Base-by-base conservation (phyloP, 2,797 vertebrate genomes). In the Darevskia nairensis region DNA sequence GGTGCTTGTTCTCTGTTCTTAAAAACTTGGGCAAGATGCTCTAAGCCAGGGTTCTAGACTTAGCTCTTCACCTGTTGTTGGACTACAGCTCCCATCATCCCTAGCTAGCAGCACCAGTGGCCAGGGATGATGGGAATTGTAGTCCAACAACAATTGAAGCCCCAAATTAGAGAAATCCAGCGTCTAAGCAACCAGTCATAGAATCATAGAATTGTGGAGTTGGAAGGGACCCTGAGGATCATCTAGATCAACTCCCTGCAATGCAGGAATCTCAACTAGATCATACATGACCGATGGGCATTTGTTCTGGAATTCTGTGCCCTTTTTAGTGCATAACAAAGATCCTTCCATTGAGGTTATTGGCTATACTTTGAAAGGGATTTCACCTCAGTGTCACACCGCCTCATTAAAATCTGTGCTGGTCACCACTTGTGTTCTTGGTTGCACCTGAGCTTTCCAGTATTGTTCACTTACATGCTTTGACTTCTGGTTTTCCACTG, bases 341-440 rank as follows among this genome's bases (percentile, higher is more conserved):
- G 82, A 0, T 0, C 46, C 39, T 79, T 71, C n/a, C 81, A 72
- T 69, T 0, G 71, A 80, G 66, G 86, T 89, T 35, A 90, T 50
- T 0, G 0, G 35, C 3, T 2, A 86, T 39, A 8, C 75, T 88
- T 59, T 82, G 46, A 89, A 32, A 35, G 35, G 0, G 9, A 32
- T 32, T 78, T 86, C 44, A 81, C 6, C 35, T 84, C 5, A 7
- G 75, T 88, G 25, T 80, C 61, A 80, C 35, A 41, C 19, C 1
- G 55, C 86, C 32, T 90, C 79, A 91, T 82, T 89, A 75, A 89
- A 94, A 84, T 68, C 17, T 35, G 82, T 84, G 41, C 87, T 89
- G 76, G 46, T 29, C 32, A 64, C 50, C 68, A 78, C 59, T 83
- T 88, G 59, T 25, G 11, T 32, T 86, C 41, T 6, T 86, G 6